These are phyloP conservation scores for Emydocephalus ijimae DNA, from an alignment of 2,113 vertebrate genomes.

Conservation along the genomic window DNA sequence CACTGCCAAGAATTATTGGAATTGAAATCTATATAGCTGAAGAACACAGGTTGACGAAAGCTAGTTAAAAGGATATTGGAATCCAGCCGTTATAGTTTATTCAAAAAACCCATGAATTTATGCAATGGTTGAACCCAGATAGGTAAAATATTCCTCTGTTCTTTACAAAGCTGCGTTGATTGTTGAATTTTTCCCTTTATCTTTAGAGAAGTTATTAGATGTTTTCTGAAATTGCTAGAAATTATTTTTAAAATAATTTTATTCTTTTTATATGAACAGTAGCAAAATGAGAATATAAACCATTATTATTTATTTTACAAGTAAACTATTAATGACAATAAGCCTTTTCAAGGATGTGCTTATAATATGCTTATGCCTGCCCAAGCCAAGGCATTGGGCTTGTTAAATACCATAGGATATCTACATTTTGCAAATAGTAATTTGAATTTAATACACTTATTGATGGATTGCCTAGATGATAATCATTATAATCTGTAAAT, in stretches of 20 bases:
- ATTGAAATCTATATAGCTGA: background rate
- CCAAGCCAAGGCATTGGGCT: background rate
- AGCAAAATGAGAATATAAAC: background rate
- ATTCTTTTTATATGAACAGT: background rate
- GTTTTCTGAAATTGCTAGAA: background rate
- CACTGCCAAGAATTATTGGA: background rate
- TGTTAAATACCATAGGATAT: background rate
- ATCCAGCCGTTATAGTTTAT: background rate
- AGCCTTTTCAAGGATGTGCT: background rate
- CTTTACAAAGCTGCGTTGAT: background rate
- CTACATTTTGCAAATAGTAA: background rate
- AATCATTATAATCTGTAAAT: background rate
- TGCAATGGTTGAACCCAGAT: background rate
- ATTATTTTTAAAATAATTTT: background rate
- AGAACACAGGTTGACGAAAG: background rate
- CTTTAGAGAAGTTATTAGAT: background rate
- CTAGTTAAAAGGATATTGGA: background rate
- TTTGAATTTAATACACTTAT: background rate
- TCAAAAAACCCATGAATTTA: background rate
- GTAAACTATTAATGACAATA: background rate
- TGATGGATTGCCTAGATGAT: background rate
- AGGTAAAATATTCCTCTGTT: background rate
- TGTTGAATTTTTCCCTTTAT: background rate
- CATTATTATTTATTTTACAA: background rate
- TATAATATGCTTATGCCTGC: background rate